Conservation (phyloP, 2,888 invertebrate species). For the Dascillus cervinus region DNA sequence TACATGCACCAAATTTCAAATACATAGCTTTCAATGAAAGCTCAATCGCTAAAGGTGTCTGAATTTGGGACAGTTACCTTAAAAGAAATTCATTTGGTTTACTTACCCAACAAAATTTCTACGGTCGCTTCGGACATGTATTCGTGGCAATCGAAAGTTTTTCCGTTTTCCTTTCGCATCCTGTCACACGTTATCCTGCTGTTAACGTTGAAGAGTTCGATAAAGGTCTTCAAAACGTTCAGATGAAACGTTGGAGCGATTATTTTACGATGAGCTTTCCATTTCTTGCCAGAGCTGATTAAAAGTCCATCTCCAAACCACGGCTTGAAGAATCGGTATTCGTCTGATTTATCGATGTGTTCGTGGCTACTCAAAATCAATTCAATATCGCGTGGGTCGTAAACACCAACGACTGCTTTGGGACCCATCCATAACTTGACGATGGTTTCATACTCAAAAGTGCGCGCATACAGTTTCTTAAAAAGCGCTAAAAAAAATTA, state of each 20-base stretch:
- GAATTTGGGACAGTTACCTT: too few relatives aligned
- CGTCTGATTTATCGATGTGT: constrained; percentile 71
- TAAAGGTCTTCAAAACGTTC: constrained; percentile 80
- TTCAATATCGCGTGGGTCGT: constrained; percentile 71
- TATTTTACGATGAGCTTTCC: constrained; percentile 77
- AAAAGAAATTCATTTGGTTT: too few relatives aligned
- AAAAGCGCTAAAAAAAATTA: constrained; percentile 58
- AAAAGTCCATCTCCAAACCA: constrained; percentile 79
- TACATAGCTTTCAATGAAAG: too few relatives aligned
- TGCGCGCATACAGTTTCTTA: constrained; percentile 49
- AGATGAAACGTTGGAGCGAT: constrained; percentile 85
- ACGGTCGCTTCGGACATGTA: constrained; percentile 82
- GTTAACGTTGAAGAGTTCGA: constrained; percentile 78
- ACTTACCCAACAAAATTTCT: constrained; percentile 65
- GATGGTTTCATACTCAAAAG: constrained; percentile 50
- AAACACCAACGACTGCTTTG: constrained; percentile 63
- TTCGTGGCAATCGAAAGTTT: constrained; percentile 70
- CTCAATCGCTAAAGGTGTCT: too few relatives aligned
- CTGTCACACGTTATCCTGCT: constrained; percentile 67
- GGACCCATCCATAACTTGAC: constrained; percentile 72
- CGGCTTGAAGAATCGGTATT: constrained; percentile 74
- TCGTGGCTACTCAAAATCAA: constrained; percentile 70
- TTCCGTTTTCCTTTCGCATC: constrained; percentile 61
- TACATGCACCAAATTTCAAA: too few relatives aligned
- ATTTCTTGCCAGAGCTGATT: constrained; percentile 76